phyloP scores from a whole-genome alignment of 35 echinoderm and acorn worm genomes.

The Eucidaris tribuloides region DNA sequence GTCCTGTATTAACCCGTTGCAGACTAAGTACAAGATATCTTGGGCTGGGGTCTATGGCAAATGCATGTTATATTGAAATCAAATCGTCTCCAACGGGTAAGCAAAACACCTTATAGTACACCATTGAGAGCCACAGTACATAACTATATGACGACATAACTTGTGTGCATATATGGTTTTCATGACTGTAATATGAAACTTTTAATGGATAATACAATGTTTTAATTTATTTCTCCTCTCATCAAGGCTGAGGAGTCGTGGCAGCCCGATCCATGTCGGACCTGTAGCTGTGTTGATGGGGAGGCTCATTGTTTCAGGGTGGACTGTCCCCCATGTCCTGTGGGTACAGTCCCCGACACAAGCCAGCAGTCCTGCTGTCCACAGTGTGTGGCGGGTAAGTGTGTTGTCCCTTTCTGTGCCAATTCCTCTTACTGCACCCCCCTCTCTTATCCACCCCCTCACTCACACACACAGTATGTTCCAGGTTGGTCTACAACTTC shows the following conservation, averaged over 20 bases:
- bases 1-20: too few species aligned
- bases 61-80: too few species aligned
- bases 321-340: slow-evolving; percentile 86
- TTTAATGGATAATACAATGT: neutral
- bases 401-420: neutral
- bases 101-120: too few species aligned
- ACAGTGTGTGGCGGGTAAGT: slow-evolving; percentile 80
- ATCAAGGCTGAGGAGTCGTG: slow-evolving; percentile 76
- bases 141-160: too few species aligned
- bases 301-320: slow-evolving; percentile 71
- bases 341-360: slow-evolving; percentile 53
- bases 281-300: slow-evolving; percentile 73
- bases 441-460: neutral
- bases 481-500: too few species aligned
- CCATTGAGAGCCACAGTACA: too few species aligned
- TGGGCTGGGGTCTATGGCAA: too few species aligned
- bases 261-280: slow-evolving; percentile 64
- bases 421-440: neutral
- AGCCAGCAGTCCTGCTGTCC: slow-evolving; percentile 83
- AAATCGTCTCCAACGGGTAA: too few species aligned
- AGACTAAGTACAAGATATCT: too few species aligned
- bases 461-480: neutral
- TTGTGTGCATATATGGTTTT: too few species aligned
- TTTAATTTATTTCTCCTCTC: neutral
- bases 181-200: neutral